Conservation (phyloP, 2,797 vertebrate species). For the Telmatherina bonti region DNA sequence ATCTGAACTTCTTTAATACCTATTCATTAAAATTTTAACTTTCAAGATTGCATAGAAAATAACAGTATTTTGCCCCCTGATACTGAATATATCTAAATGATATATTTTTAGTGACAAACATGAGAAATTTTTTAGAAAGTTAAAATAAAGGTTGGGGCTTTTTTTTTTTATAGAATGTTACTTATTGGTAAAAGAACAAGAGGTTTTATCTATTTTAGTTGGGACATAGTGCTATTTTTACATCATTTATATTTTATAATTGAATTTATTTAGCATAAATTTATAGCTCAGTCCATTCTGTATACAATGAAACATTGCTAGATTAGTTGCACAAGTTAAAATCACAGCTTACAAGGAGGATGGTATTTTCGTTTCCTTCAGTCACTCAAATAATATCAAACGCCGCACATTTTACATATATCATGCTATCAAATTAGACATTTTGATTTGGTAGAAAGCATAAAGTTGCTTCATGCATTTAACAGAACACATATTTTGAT, state of each 20-base stretch:
- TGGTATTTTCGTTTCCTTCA: not conserved
- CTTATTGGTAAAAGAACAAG: not conserved
- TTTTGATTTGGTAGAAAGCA: not conserved
- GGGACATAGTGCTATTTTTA: not conserved
- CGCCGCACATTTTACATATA: not conserved
- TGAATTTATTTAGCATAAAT: not conserved
- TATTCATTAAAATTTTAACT: not conserved
- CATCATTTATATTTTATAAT: not conserved
- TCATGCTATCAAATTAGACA: not conserved
- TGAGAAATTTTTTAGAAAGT: too few species aligned
- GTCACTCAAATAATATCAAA: not conserved
- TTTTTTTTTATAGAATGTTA: too few species aligned
- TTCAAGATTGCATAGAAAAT: not conserved
- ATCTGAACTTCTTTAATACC: not conserved
- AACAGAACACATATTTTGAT: not conserved
- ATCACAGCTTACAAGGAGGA: not conserved
- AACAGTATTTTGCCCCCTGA: too few species aligned
- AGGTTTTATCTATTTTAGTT: not conserved
- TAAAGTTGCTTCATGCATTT: not conserved
- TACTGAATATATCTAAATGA: not conserved
- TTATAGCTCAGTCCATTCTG: not conserved
- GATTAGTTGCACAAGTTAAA: not conserved
- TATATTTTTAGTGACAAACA: too few species aligned
- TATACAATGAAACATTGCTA: not conserved
- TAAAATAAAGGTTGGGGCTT: too few species aligned